Evolutionary conservation across 2,888 invertebrate genomes (phyloP).

Genomic region (Argyresthia albistria): DNA sequence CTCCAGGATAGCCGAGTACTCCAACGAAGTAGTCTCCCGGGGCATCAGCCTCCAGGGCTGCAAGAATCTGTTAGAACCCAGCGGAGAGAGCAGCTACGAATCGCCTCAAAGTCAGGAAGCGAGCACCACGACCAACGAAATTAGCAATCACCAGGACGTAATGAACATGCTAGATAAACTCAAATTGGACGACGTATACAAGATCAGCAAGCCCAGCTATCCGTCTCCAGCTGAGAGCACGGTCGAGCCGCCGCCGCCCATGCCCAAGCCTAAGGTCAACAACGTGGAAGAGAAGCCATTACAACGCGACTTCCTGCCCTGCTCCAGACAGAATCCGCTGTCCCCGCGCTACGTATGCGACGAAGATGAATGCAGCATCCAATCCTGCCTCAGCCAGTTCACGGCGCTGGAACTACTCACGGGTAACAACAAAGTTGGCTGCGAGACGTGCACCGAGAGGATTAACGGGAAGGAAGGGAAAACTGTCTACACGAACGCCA

Average conservation of each 20-base stretch:
- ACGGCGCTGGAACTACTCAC: constrained; percentile 92
- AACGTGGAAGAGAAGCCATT: constrained; percentile 38
- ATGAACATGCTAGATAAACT: constrained; percentile 37
- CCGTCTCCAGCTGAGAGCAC: constrained; percentile 23
- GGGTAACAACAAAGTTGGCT: constrained; percentile 93
- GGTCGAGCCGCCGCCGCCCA: constrained; percentile 22
- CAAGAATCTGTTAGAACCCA: constrained; percentile 44
- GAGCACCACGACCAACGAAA: constrained; percentile 19
- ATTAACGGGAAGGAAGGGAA: constrained; percentile 78
- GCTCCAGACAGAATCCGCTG: constrained; percentile 60
- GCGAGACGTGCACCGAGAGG: constrained; percentile 89
- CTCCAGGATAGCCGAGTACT: constrained; percentile 41
- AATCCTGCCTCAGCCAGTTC: constrained; percentile 93
- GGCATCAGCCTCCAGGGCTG: constrained; percentile 56
- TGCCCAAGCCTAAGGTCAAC: constrained; percentile 33
- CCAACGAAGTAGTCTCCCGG: constrained; percentile 50
- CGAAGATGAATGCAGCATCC: constrained; percentile 86
- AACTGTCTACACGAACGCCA: constrained; percentile 85
- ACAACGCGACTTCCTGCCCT: constrained; percentile 38
- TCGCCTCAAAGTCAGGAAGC: constrained; percentile 28
- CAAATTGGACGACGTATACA: constrained; percentile 33
- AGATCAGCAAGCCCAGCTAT: constrained; percentile 25
- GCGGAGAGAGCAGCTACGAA: constrained; percentile 49
- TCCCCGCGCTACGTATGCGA: constrained; percentile 80
- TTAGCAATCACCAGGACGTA: constrained; percentile 33